Conservation (phyloP, 2,113 vertebrate species). For the Mormyrus lacerda region DNA sequence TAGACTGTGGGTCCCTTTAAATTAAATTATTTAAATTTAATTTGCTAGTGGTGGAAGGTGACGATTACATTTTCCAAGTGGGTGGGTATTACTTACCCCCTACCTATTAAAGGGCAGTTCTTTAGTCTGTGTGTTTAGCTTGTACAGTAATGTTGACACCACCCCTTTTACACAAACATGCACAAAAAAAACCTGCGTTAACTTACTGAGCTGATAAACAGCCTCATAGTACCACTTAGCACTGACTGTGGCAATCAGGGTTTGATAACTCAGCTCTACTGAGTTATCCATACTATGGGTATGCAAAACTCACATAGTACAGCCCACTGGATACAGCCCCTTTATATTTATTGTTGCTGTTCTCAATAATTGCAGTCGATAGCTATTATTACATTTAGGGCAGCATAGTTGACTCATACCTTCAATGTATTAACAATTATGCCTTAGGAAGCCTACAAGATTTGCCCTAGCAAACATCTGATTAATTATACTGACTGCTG, state of each 20-base stretch:
- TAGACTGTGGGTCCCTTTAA: neutral
- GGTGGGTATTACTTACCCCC: neutral
- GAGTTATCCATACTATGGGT: neutral
- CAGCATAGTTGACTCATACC: neutral
- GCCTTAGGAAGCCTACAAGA: neutral
- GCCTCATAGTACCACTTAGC: neutral
- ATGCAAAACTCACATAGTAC: neutral
- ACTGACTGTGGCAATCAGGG: neutral
- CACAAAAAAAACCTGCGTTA: neutral
- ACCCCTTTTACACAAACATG: neutral
- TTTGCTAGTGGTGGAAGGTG: neutral
- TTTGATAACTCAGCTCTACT: neutral
- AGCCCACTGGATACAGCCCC: neutral
- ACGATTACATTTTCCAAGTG: neutral
- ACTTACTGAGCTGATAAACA: neutral
- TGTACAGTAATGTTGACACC: neutral
- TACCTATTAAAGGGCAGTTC: no score
- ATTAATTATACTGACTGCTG: neutral
- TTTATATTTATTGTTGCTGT: neutral
- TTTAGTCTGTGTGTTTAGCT: neutral
- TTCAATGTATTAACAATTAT: neutral
- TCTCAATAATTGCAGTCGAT: neutral
- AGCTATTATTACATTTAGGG: neutral
- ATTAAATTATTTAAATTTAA: neutral
- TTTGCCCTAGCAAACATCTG: neutral